A percentile compares a stretch with the other conserved stretches of the same genome.
Evolutionary conservation across 1,140 invertebrate genomes (phyloP).

Genomic region (Streblospio benedicti): DNA sequence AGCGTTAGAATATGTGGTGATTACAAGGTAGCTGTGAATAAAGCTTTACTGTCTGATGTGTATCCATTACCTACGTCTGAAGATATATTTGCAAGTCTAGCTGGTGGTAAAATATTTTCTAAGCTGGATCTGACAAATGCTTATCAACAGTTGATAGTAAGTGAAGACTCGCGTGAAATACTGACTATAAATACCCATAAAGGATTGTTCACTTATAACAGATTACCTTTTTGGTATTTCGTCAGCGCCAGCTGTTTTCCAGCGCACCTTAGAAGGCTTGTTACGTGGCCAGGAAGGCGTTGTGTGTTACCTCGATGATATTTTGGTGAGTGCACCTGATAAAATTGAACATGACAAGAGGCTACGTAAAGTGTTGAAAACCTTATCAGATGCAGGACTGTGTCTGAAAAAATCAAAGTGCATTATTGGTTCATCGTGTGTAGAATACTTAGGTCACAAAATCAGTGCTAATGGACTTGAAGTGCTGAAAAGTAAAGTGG

Average conservation of each 20-base stretch:
- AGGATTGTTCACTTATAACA: constrained; percentile 48
- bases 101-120: not conserved
- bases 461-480: not conserved
- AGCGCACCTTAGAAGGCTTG: constrained; percentile 46
- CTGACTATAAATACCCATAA: constrained; percentile 42
- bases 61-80: not conserved
- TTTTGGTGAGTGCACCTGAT: constrained; percentile 16
- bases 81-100: not conserved
- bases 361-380: not conserved
- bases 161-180: no score
- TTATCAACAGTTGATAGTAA: no score
- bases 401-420: constrained; percentile 9
- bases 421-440: not conserved
- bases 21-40: constrained; percentile 3
- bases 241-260: constrained; percentile 49
- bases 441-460: constrained; percentile 7
- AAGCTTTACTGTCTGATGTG: not conserved
- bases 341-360: constrained; percentile 13
- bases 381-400: constrained; percentile 4
- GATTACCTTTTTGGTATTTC: constrained; percentile 49
- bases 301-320: constrained; percentile 21
- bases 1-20: not conserved
- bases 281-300: constrained; percentile 31
- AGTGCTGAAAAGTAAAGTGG: not conserved
- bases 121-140: constrained; percentile 1